These are phyloP conservation scores for Taphrorychus bicolor DNA, from an alignment of 2,888 invertebrate species.

Conservation along the genomic window DNA sequence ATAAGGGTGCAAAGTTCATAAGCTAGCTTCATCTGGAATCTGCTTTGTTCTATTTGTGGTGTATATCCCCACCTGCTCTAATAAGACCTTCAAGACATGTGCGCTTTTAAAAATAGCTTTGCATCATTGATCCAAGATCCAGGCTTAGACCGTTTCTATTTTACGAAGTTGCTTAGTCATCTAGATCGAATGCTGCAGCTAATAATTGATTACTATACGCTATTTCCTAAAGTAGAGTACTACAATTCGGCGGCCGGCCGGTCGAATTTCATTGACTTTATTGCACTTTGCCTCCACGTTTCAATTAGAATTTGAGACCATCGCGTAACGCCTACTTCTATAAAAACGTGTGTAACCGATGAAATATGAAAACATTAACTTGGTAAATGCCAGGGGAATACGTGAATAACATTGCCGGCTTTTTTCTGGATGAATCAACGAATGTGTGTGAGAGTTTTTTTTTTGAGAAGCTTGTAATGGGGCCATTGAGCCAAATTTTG, in stretches of 20 bases:
- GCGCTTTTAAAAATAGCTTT: background rate
- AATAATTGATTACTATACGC: background rate
- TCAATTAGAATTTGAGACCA: no score
- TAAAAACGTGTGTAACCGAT: background rate
- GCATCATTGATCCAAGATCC: background rate
- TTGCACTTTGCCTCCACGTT: no score
- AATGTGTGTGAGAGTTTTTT: background rate
- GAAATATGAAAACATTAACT: background rate
- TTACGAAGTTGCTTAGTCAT: background rate
- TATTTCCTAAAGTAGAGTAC: background rate
- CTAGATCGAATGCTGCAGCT: background rate
- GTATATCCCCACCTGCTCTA: no score
- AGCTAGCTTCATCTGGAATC: no score
- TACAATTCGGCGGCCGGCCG: no score
- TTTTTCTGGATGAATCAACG: background rate
- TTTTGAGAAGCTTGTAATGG: background rate
- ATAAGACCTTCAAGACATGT: background rate
- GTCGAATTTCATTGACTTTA: no score
- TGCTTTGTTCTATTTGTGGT: no score
- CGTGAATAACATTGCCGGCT: no score
- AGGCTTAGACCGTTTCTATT: background rate
- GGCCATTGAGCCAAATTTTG: constrained; percentile 4
- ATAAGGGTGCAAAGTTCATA: no score
- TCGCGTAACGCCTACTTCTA: no score
- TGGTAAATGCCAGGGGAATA: no score